Evolutionary conservation across 2,797 vertebrate species (phyloP).

Genomic region (Euphonia xanthogaster): DNA sequence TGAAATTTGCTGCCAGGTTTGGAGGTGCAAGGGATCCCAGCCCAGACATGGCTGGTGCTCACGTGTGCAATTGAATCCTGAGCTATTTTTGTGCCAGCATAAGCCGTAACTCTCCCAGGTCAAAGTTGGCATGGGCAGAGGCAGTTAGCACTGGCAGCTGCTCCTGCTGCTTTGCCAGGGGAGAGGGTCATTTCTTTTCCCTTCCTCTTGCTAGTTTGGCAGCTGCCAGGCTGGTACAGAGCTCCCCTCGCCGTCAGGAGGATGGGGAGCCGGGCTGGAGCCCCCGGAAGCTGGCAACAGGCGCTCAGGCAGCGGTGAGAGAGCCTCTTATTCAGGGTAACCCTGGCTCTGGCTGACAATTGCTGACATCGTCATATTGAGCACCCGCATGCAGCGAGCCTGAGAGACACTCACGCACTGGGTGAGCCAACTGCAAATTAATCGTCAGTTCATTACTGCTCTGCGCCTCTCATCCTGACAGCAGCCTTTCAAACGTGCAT

Average conservation of each 20-base stretch:
- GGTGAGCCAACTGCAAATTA: slow-evolving; percentile 69
- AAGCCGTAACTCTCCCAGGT: background rate
- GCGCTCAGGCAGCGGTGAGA: background rate
- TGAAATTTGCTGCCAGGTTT: background rate
- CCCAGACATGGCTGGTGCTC: background rate
- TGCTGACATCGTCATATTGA: slow-evolving; percentile 70
- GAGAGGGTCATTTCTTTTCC: background rate
- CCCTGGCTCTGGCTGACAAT: slow-evolving; percentile 60
- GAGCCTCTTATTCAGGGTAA: slow-evolving; percentile 53
- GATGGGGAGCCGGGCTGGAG: background rate
- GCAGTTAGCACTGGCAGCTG: slow-evolving; percentile 27
- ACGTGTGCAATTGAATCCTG: background rate
- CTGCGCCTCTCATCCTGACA: slow-evolving; percentile 62
- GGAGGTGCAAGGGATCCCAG: background rate
- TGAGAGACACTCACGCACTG: slow-evolving; percentile 40
- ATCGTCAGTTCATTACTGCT: slow-evolving; percentile 70
- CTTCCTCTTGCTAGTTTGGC: slow-evolving; percentile 10
- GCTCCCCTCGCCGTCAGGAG: background rate
- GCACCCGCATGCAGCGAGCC: slow-evolving; percentile 64
- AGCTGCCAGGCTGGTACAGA: background rate
- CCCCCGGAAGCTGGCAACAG: background rate
- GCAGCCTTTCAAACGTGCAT: slow-evolving; percentile 58
- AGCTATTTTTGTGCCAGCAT: background rate
- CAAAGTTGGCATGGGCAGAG: slow-evolving; percentile 27
- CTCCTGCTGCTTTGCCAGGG: slow-evolving; percentile 16